phyloP scores from a whole-genome alignment of 2,113 vertebrate species.

The Thinocorus orbignyianus region DNA sequence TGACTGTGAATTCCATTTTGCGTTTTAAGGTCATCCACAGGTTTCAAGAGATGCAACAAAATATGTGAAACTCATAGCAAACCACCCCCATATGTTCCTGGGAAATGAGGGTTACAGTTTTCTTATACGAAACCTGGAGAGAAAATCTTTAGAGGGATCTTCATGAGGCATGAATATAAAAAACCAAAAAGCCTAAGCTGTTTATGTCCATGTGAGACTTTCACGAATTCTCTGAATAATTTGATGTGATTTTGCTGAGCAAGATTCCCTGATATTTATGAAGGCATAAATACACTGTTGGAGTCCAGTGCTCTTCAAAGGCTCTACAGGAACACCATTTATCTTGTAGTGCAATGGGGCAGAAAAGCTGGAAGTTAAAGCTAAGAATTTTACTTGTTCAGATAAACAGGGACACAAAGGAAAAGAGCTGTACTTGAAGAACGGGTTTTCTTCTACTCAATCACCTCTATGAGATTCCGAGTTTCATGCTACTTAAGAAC shows the following conservation, averaged over 20 bases:
- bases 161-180: not conserved
- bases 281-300: not conserved
- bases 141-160: not conserved
- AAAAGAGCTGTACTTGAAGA: not conserved
- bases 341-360: not conserved
- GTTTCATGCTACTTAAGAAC: not conserved
- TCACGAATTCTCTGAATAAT: not conserved
- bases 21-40: not conserved
- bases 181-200: not conserved
- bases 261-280: not conserved
- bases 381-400: not conserved
- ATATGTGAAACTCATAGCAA: not conserved
- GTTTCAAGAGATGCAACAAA: not conserved
- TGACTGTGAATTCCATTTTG: not conserved
- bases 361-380: not conserved
- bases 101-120: not conserved
- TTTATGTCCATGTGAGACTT: not conserved
- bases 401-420: not conserved
- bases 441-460: not conserved
- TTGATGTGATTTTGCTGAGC: not conserved
- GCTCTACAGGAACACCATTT: not conserved
- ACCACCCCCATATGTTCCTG: accelerated
- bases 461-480: not conserved
- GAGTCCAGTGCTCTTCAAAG: not conserved
- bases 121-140: not conserved